These are phyloP conservation scores for Trichomalopsis sarcophagae DNA, from an alignment of 1,140 invertebrate genomes.

Conservation along the genomic window DNA sequence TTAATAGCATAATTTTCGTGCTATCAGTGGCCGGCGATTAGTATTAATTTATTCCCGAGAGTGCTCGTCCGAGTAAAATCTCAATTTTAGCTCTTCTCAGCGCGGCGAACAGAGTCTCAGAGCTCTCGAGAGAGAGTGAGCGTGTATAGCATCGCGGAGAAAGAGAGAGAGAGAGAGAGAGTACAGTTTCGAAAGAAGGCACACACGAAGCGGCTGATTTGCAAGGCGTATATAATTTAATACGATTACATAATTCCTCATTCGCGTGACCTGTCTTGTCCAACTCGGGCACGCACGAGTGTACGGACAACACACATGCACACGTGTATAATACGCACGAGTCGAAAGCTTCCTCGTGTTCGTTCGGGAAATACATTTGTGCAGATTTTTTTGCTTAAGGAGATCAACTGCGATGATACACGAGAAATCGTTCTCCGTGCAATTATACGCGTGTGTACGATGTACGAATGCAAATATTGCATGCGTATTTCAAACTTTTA, in stretches of 20 bases:
- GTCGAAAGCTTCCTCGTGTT: neutral
- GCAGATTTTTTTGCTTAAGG: neutral
- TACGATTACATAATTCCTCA: slow-evolving; percentile 45
- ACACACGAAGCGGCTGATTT: slow-evolving; percentile 36
- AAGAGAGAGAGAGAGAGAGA: neutral
- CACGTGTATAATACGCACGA: neutral
- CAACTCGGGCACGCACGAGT: slow-evolving; percentile 8
- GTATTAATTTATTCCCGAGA: slow-evolving; percentile 31
- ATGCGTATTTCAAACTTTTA: neutral
- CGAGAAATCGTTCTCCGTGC: neutral
- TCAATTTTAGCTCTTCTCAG: slow-evolving; percentile 32
- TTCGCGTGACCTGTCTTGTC: slow-evolving; percentile 20
- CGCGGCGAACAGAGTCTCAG: neutral
- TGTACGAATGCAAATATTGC: neutral
- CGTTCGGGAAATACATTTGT: neutral
- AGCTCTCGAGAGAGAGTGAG: neutral
- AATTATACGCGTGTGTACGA: neutral
- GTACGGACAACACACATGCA: neutral
- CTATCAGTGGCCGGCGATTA: slow-evolving; percentile 19
- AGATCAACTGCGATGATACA: neutral
- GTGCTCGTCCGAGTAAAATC: slow-evolving; percentile 27
- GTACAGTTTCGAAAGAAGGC: slow-evolving; percentile 30
- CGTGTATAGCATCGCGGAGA: neutral
- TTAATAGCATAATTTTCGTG: slow-evolving; percentile 27
- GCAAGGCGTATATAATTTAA: slow-evolving; percentile 46